Percentiles rank a stretch among this genome's conserved stretches.
phyloP scores from a whole-genome alignment of 2,113 vertebrate species.

The Mionectes macconnelli region DNA sequence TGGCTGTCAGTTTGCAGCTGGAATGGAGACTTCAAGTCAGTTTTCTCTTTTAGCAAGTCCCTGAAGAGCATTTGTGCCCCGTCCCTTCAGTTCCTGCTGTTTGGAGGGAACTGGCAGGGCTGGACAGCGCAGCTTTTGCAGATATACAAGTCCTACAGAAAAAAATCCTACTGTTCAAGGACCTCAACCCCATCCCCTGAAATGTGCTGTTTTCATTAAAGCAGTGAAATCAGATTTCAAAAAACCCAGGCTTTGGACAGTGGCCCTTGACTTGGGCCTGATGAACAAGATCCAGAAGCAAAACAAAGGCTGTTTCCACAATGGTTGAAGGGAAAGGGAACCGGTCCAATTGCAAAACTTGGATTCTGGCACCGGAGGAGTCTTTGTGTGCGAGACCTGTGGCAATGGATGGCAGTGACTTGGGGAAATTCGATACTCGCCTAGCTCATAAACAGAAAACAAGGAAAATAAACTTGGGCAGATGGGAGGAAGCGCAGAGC shows the following conservation, averaged over 20 bases:
- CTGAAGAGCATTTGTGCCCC: background rate
- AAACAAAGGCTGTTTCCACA: constrained; percentile 66
- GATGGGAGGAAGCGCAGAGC: constrained; percentile 38
- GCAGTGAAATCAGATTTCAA: constrained; percentile 40
- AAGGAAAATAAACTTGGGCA: constrained; percentile 65
- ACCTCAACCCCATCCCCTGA: background rate
- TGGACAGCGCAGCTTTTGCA: background rate
- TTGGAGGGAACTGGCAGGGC: background rate
- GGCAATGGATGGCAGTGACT: constrained; percentile 56
- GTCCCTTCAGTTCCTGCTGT: background rate
- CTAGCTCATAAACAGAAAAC: constrained; percentile 64
- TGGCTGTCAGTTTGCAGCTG: background rate
- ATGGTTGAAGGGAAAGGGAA: constrained; percentile 48
- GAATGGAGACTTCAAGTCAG: background rate
- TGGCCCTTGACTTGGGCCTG: constrained; percentile 43
- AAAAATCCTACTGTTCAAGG: background rate
- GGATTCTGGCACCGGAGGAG: constrained; percentile 43
- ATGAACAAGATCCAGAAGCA: constrained; percentile 61
- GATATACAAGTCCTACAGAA: background rate
- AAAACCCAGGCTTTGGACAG: constrained; percentile 34
- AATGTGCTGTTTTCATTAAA: constrained; percentile 45
- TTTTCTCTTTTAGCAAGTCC: background rate
- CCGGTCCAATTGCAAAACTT: constrained; percentile 53
- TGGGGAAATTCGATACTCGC: constrained; percentile 51
- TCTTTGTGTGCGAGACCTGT: constrained; percentile 44